These are phyloP conservation scores for Pseudomugil tenellus DNA, from an alignment of 2,797 vertebrate species.

Conservation along the genomic window DNA sequence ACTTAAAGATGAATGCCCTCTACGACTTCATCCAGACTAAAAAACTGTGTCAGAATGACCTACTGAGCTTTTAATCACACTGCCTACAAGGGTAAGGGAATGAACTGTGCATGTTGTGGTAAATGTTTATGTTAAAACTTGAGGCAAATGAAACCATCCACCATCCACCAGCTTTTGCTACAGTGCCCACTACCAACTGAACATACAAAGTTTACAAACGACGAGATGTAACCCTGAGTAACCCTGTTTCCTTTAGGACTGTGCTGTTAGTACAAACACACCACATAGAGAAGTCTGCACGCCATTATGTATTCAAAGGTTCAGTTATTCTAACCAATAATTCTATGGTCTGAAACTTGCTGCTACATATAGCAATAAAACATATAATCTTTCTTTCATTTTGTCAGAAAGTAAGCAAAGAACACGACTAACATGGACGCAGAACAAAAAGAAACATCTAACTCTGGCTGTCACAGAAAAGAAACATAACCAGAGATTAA, in stretches of 20 bases:
- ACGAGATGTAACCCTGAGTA: slow-evolving; percentile 9
- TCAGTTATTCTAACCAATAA: slow-evolving; percentile 40
- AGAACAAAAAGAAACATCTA: not conserved
- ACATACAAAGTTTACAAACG: slow-evolving; percentile 46
- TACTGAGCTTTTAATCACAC: slow-evolving; percentile 15
- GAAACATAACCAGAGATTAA: not conserved
- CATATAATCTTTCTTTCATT: slow-evolving; percentile 47
- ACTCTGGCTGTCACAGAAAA: not conserved
- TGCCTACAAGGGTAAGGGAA: slow-evolving; percentile 25
- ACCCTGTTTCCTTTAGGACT: not conserved
- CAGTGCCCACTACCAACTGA: slow-evolving; percentile 55
- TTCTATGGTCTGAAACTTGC: slow-evolving; percentile 50
- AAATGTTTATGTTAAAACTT: slow-evolving; percentile 22
- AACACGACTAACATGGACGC: not conserved
- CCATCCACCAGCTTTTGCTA: not conserved
- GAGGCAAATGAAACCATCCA: slow-evolving; percentile 12
- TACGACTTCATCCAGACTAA: slow-evolving; percentile 6
- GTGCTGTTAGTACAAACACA: slow-evolving; percentile 16
- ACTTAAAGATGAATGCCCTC: slow-evolving; percentile 5
- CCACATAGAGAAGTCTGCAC: slow-evolving; percentile 19
- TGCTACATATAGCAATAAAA: slow-evolving; percentile 32
- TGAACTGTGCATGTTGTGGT: slow-evolving; percentile 9
- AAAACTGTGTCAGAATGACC: not conserved
- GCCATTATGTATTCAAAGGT: slow-evolving; percentile 28
- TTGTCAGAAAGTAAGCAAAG: slow-evolving; percentile 7